Percentiles rank a stretch among this genome's conserved stretches.
Evolutionary conservation across 2,113 vertebrate genomes (phyloP).

Genomic region (Haliaeetus leucogaster): DNA sequence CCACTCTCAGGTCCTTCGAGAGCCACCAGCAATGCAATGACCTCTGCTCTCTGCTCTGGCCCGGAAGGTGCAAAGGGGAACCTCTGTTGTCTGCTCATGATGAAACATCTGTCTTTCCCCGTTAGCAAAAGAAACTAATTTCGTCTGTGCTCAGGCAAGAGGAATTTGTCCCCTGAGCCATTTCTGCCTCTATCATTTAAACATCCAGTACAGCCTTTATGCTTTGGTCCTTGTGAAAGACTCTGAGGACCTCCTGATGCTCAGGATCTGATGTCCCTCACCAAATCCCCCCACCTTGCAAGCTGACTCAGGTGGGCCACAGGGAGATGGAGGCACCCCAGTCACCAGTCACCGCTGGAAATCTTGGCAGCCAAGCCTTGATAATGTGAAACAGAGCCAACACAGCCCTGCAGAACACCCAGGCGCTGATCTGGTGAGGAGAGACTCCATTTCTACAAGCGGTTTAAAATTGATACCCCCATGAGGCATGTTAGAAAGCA

Average conservation of each 20-base stretch:
- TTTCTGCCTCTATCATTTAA: slow-evolving; percentile 15
- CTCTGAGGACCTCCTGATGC: not conserved
- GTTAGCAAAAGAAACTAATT: not conserved
- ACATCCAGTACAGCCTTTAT: not conserved
- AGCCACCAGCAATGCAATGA: not conserved
- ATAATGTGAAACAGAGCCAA: slow-evolving; percentile 29
- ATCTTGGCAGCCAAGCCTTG: not conserved
- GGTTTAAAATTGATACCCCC: slow-evolving; percentile 62
- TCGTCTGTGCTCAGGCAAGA: not conserved
- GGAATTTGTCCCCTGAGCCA: slow-evolving; percentile 9
- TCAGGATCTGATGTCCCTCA: not conserved
- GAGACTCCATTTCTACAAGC: slow-evolving; percentile 39
- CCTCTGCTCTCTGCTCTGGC: fast-evolving
- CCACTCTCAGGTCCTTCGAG: not conserved
- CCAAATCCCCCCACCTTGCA: not conserved
- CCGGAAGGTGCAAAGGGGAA: not conserved
- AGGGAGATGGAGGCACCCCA: not conserved
- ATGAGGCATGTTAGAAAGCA: slow-evolving; percentile 62
- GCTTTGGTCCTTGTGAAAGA: not conserved
- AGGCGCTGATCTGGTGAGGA: not conserved
- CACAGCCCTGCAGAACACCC: slow-evolving; percentile 7
- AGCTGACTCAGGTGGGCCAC: not conserved
- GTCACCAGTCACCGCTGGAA: not conserved
- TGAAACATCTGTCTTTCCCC: not conserved
- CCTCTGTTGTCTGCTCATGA: not conserved